Conservation (phyloP, 2,888 invertebrate species). For the Mycalesis mineus region DNA sequence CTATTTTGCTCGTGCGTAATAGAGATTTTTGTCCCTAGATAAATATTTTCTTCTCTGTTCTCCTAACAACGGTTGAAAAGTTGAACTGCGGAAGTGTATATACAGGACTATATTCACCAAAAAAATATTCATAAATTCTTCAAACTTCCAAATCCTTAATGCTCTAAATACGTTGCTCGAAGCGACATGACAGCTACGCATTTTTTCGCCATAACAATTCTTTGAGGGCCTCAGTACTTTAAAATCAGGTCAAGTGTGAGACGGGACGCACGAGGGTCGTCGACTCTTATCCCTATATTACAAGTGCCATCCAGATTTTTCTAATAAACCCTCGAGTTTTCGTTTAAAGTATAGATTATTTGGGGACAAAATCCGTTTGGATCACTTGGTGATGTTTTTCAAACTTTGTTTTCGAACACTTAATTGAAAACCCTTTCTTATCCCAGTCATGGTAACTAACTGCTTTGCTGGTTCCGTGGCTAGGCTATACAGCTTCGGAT, state of each 20-base stretch:
- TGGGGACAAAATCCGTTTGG: neutral
- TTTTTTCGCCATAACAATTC: slow-evolving; percentile 20
- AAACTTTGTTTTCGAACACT: neutral
- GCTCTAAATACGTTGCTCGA: neutral
- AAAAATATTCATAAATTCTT: too few species aligned
- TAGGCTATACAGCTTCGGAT: too few species aligned
- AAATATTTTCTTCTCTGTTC: too few species aligned
- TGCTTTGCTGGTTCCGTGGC: too few species aligned
- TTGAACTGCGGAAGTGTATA: too few species aligned
- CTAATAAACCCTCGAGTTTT: slow-evolving; percentile 20
- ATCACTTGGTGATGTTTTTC: neutral
- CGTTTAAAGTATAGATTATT: slow-evolving; percentile 12
- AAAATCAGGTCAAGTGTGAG: slow-evolving; percentile 25
- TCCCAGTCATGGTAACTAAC: too few species aligned
- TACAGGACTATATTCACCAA: too few species aligned
- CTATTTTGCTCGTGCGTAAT: too few species aligned
- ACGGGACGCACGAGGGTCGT: slow-evolving; percentile 19
- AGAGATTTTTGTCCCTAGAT: too few species aligned
- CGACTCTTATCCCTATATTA: slow-evolving; percentile 21
- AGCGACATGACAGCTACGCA: slow-evolving; percentile 17
- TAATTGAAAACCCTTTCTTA: too few species aligned
- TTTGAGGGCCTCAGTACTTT: slow-evolving; percentile 18
- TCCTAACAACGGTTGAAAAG: too few species aligned
- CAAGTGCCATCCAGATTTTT: slow-evolving; percentile 24
- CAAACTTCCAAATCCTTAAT: too few species aligned